Base-by-base conservation (phyloP, 2,797 vertebrate species). In the Pelobates cultripes region DNA sequence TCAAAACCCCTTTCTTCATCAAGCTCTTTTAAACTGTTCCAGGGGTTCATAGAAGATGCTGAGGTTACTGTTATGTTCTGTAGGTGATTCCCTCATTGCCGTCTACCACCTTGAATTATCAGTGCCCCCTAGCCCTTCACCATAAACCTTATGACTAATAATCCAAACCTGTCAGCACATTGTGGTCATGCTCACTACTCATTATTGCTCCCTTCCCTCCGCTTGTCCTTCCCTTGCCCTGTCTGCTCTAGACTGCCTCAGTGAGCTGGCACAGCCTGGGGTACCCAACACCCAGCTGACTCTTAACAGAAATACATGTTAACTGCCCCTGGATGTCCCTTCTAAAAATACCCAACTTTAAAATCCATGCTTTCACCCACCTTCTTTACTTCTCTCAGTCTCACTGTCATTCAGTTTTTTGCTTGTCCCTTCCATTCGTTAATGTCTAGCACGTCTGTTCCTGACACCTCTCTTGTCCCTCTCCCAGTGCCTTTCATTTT, bases 171-270 rank as follows among this genome's bases (percentile, higher is more conserved):
- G 70, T 74, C 71, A 74, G 71, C 76, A 69, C 55, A 70, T 79
- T 40, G 60, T 75, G 66, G 81, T 78, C 81, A 83, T 79, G 61
- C 66, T 75, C 60, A 78, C 75, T 81, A 70, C 80, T 81, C 68
- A 28, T 84, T 85, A 80, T 72, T 70, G 68, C 71, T 43, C 75
- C 44, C 41, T 51, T 73, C 70, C n/a, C 45, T 44, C 53, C 28
- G 63, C 45, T 69, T 72, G 69, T 80, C 83, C 78, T 81, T 81
- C 69, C 55, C 14, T 68, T 64, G 63, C 77, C 72, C 53, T 66
- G 60, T 80, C 47, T 73, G n/a, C 3, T 75, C 66, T 43, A 43
- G 7, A 28, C 70, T 68, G 51, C 78, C 60, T 75, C 64, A 43
- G 81, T 70, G 41, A 69, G 66, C 43, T 70, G 57, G 43, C 73